Evolutionary conservation across 53 echinoderm and acorn worm genomes (phyloP).

Genomic region (Mesocentrotus franciscanus): DNA sequence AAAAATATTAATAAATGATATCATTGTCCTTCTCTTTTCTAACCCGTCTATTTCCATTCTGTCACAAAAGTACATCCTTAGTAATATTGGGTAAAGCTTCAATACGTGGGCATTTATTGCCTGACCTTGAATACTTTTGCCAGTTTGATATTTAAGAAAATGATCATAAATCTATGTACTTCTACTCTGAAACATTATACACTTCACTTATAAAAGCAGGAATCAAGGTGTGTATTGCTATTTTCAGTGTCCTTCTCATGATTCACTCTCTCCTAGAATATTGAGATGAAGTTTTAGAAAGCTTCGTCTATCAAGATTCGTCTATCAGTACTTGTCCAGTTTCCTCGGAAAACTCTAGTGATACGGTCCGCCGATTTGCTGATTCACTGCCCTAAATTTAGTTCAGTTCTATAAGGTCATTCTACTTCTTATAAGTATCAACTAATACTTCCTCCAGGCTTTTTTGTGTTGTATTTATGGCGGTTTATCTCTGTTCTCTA

Average conservation of each 20-base stretch:
- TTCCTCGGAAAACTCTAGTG: conserved; percentile 47
- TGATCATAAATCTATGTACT: not conserved
- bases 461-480: not conserved
- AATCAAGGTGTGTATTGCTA: conserved; percentile 2
- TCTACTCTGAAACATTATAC: not conserved
- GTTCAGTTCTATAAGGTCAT: conserved; percentile 9
- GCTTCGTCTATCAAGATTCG: not conserved
- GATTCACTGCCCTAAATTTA: conserved; percentile 43
- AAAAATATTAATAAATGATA: too few species aligned
- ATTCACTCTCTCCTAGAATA: not conserved
- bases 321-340: conserved; percentile 65
- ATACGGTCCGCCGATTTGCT: conserved; percentile 41
- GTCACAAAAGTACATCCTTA: too few species aligned
- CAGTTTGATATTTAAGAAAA: too few species aligned
- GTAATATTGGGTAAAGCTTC: too few species aligned
- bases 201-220: not conserved
- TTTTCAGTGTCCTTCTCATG: not conserved
- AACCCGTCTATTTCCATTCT: too few species aligned
- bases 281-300: not conserved
- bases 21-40: too few species aligned
- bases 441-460: not conserved
- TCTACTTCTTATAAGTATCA: conserved; percentile 20
- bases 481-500: not conserved
- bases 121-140: too few species aligned
- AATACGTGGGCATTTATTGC: too few species aligned